Percentiles rank a stretch among this genome's conserved stretches.
These are phyloP conservation scores for Oscheius sp. DNA, from an alignment of 2,888 invertebrate species.

Conservation along the genomic window DNA sequence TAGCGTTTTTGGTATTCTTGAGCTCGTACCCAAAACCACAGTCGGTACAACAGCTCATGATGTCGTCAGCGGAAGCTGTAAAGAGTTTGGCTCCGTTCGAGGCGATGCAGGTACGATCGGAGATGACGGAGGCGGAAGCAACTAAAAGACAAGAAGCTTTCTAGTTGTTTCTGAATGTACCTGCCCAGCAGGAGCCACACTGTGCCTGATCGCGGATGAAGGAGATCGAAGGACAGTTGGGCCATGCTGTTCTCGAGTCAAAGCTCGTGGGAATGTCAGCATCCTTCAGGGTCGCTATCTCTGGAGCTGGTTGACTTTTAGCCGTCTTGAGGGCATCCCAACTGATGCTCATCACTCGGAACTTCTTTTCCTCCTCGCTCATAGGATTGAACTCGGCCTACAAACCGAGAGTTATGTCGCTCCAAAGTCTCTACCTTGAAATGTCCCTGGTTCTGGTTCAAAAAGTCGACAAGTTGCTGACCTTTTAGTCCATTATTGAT, in stretches of 20 bases:
- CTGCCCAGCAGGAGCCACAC: neutral
- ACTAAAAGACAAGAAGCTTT: neutral
- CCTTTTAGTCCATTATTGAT: no score
- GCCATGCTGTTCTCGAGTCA: neutral
- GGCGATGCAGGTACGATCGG: constrained; percentile 2
- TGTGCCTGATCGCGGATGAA: neutral
- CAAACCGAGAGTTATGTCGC: no score
- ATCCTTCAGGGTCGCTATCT: no score
- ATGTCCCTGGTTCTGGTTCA: no score
- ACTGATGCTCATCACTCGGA: no score
- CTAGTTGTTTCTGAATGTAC: neutral
- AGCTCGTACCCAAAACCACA: neutral
- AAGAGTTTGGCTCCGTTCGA: neutral
- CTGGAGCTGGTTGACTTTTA: no score
- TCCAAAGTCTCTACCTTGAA: no score
- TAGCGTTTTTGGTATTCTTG: neutral
- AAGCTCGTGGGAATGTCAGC: neutral
- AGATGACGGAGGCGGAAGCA: constrained; percentile 8
- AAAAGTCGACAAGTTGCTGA: no score
- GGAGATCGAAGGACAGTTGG: neutral
- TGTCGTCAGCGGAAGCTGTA: constrained; percentile 1
- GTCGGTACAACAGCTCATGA: constrained; percentile 13
- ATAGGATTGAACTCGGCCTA: no score
- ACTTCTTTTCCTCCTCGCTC: no score
- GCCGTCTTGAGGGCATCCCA: no score